These are phyloP conservation scores for Cerceris ruficornis DNA, from an alignment of 2,888 invertebrate species.

Conservation along the genomic window DNA sequence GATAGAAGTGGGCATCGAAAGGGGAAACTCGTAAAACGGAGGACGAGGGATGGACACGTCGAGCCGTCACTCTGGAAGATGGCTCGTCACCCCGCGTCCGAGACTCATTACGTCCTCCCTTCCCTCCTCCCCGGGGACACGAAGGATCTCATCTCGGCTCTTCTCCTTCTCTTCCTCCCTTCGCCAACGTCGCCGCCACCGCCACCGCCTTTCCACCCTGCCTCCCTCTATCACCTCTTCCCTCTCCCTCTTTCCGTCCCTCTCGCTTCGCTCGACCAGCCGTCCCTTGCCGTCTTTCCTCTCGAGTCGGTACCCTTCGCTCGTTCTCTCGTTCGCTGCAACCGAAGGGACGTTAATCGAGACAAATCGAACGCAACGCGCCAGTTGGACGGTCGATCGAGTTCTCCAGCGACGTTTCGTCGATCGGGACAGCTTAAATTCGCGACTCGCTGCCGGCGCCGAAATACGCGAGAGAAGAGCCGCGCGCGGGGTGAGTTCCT, in stretches of 20 bases:
- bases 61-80: constrained; percentile 69
- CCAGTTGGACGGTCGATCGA: constrained; percentile 64
- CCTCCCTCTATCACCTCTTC: neutral
- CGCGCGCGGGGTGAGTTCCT: neutral
- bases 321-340: constrained; percentile 30
- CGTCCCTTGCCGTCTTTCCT: constrained; percentile 11
- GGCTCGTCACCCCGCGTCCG: constrained; percentile 70
- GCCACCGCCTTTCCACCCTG: constrained; percentile 16
- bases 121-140: neutral
- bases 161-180: constrained; percentile 10
- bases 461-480: constrained; percentile 10
- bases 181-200: neutral
- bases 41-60: constrained; percentile 56
- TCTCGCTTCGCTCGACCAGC: constrained; percentile 15
- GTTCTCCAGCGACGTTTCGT: constrained; percentile 49
- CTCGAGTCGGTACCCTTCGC: constrained; percentile 21
- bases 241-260: neutral
- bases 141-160: constrained; percentile 5
- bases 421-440: neutral
- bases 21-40: constrained; percentile 30
- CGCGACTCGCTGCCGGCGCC: neutral
- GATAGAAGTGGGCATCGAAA: constrained; percentile 43
- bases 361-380: constrained; percentile 65
- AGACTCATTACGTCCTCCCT: constrained; percentile 67
- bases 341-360: constrained; percentile 64